Conservation (phyloP, 1,140 invertebrate species). For the Drosophila jambulina region DNA sequence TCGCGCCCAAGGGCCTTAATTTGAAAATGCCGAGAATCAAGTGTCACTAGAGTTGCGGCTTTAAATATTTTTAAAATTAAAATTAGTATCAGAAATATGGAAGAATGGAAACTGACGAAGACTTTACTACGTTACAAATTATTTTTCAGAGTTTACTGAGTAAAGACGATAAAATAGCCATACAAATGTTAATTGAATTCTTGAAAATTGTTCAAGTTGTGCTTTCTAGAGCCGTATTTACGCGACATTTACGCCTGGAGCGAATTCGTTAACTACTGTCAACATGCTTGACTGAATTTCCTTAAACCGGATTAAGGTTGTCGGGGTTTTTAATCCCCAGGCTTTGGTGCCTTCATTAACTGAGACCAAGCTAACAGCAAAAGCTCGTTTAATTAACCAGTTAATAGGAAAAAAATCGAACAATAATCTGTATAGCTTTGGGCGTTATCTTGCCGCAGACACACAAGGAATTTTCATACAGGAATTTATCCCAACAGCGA, state of each 20-base stretch:
- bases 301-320: background rate
- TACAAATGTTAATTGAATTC: background rate
- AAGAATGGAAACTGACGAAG: background rate
- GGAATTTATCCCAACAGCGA: slow-evolving; percentile 12
- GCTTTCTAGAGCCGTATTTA: background rate
- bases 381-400: slow-evolving; percentile 15
- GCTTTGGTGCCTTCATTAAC: slow-evolving; percentile 1
- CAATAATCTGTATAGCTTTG: slow-evolving; percentile 18
- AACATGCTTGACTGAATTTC: background rate
- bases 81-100: background rate
- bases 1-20: too few species aligned
- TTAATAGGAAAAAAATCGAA: slow-evolving; percentile 21
- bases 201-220: too few species aligned
- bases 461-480: slow-evolving; percentile 16
- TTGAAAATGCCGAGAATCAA: too few species aligned
- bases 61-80: too few species aligned
- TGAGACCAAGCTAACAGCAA: slow-evolving; percentile 1
- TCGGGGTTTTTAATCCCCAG: slow-evolving; percentile 11
- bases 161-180: background rate
- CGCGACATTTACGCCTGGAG: slow-evolving; percentile 5
- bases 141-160: background rate
- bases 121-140: too few species aligned
- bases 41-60: too few species aligned
- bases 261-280: background rate
- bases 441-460: slow-evolving; percentile 17